A percentile compares a stretch with the other conserved stretches of the same genome.
Conservation (phyloP, 2,888 invertebrate species). For the Apamea anceps region DNA sequence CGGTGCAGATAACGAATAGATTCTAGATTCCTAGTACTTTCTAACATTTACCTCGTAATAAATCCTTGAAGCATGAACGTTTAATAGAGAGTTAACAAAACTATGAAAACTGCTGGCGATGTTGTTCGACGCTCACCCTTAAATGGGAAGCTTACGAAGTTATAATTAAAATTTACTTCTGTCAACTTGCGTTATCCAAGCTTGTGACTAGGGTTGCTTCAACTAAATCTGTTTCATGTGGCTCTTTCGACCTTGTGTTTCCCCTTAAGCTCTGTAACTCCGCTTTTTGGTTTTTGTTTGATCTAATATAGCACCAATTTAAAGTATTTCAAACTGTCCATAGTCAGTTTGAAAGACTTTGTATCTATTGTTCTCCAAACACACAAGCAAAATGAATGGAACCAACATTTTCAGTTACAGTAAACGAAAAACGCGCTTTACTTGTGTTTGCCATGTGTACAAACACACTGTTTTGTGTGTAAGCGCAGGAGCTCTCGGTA, state of each 20-base stretch:
- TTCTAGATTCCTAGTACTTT: constrained; percentile 9
- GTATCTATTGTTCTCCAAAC: not conserved
- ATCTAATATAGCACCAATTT: not conserved
- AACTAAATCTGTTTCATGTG: constrained; percentile 12
- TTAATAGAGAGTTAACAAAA: constrained; percentile 35
- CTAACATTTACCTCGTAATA: constrained; percentile 23
- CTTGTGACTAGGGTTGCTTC: constrained; percentile 8
- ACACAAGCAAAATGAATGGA: not conserved
- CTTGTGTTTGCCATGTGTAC: not conserved
- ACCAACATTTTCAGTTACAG: not conserved
- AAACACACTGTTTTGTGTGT: not conserved
- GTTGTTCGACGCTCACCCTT: constrained; percentile 39
- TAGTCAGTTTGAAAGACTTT: not conserved
- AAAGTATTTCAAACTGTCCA: not conserved
- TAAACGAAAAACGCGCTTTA: not conserved
- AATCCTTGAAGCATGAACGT: constrained; percentile 17
- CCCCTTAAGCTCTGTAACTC: not conserved
- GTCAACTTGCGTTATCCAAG: constrained; percentile 35
- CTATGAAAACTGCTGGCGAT: constrained; percentile 37
- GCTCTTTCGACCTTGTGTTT: constrained; percentile 10
- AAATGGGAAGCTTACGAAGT: constrained; percentile 56
- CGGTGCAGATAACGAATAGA: constrained; percentile 24
- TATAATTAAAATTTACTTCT: constrained; percentile 57
- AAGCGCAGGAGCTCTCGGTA: not conserved
- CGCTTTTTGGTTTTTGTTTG: not conserved